These are phyloP conservation scores for Octomys mimax DNA, from an alignment of 2,797 vertebrate genomes.

Conservation along the genomic window DNA sequence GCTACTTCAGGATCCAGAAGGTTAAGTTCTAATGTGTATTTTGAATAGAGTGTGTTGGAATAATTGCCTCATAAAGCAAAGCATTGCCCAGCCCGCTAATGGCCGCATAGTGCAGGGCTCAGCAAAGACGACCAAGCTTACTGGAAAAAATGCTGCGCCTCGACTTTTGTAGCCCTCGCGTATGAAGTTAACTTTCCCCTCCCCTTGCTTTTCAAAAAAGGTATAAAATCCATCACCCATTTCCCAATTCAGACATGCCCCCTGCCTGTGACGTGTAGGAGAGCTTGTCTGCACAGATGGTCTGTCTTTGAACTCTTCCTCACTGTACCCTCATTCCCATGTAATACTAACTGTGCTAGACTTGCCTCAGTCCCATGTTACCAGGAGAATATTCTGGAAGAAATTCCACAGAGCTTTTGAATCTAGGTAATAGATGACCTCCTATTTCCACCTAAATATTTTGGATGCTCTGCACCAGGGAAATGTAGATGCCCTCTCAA, in stretches of 20 bases:
- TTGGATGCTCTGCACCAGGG: neutral
- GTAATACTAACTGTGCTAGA: neutral
- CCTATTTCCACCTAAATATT: neutral
- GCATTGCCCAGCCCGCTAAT: slow-evolving; percentile 93
- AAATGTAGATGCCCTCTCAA: neutral
- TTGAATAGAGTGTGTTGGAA: slow-evolving; percentile 95
- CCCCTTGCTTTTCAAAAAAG: slow-evolving; percentile 66
- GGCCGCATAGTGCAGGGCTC: slow-evolving; percentile 92
- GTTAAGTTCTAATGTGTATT: slow-evolving; percentile 97
- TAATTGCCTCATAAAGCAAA: slow-evolving; percentile 95
- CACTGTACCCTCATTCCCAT: neutral
- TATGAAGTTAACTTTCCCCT: slow-evolving; percentile 87
- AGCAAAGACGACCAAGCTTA: slow-evolving; percentile 93
- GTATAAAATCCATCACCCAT: neutral
- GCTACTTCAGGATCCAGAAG: slow-evolving; percentile 96
- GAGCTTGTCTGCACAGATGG: neutral
- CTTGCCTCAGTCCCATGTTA: neutral
- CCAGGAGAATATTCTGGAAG: neutral
- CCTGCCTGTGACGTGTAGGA: neutral
- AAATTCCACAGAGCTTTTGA: neutral
- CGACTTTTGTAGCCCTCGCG: slow-evolving; percentile 87
- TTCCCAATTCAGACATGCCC: neutral
- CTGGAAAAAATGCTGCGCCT: slow-evolving; percentile 92
- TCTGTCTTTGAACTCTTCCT: rapidly evolving
- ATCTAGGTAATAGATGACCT: neutral